Conservation (phyloP, 2,113 vertebrate genomes). For the Trichechus manatus region DNA sequence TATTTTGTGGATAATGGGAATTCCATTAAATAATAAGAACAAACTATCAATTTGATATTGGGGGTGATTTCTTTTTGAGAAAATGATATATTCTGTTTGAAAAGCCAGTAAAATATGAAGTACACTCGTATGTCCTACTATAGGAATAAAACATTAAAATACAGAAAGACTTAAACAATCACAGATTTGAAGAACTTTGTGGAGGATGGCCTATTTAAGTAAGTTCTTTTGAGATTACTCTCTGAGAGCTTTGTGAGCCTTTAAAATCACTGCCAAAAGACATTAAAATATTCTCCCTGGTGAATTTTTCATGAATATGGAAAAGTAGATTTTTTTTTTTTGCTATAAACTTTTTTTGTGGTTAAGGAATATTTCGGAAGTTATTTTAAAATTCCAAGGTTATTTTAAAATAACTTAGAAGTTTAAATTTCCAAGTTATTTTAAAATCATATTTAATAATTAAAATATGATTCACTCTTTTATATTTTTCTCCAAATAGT, state of each 20-base stretch:
- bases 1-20: background rate
- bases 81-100: slow-evolving; percentile 47
- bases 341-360: background rate
- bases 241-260: background rate
- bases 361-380: slow-evolving; percentile 18
- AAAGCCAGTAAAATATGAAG: slow-evolving; percentile 18
- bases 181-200: background rate
- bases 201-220: slow-evolving; percentile 48
- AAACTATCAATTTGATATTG: background rate
- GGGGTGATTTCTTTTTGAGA: slow-evolving; percentile 41
- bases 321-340: background rate
- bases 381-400: slow-evolving; percentile 50
- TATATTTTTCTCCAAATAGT: background rate
- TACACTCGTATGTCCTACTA: background rate
- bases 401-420: background rate
- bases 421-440: no score
- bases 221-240: slow-evolving; percentile 13
- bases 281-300: slow-evolving; percentile 39
- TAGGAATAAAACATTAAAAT: no score
- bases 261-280: slow-evolving; percentile 35
- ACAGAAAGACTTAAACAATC: background rate
- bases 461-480: background rate
- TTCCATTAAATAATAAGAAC: background rate
- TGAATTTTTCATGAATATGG: slow-evolving; percentile 68
- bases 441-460: background rate